phyloP scores from a whole-genome alignment of 2,888 invertebrate species.

The Drosophila neonasuta region DNA sequence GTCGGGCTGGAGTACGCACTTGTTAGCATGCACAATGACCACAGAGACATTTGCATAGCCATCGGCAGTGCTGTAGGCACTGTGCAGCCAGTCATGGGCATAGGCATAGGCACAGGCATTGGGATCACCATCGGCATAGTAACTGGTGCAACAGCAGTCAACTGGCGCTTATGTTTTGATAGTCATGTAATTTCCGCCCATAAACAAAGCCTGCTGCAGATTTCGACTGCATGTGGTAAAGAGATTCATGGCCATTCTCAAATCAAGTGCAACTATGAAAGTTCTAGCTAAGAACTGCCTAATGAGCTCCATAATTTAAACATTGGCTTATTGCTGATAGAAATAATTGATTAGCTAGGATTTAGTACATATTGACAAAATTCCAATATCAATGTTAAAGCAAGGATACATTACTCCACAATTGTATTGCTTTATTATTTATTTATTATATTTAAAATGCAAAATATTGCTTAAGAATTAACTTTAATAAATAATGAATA shows the following conservation, averaged over 20 bases:
- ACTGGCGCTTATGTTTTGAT: constrained; percentile 71
- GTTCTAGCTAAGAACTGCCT: constrained; percentile 8
- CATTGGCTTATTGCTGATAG: neutral
- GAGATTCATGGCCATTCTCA: constrained; percentile 12
- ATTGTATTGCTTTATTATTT: too few relatives aligned
- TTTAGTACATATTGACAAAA: neutral
- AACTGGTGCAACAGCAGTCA: constrained; percentile 50
- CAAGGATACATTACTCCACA: too few relatives aligned
- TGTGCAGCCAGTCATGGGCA: constrained; percentile 37
- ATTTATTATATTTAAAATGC: too few relatives aligned
- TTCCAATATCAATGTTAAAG: too few relatives aligned
- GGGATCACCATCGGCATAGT: constrained; percentile 24
- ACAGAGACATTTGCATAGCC: constrained; percentile 61
- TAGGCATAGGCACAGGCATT: neutral
- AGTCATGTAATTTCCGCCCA: constrained; percentile 71
- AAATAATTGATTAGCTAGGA: constrained; percentile 2
- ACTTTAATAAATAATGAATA: too few relatives aligned
- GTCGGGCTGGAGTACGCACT: neutral
- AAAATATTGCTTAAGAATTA: too few relatives aligned
- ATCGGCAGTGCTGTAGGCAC: constrained; percentile 4
- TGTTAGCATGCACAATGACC: constrained; percentile 47
- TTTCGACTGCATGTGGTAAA: constrained; percentile 14
- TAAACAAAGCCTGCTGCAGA: constrained; percentile 53
- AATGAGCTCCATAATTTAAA: constrained; percentile 29
- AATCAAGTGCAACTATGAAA: constrained; percentile 28